Evolutionary conservation across 2,797 vertebrate genomes (phyloP), one percentile per base, ranked within the genome.

Genomic region (Eospalax fontanierii): DNA sequence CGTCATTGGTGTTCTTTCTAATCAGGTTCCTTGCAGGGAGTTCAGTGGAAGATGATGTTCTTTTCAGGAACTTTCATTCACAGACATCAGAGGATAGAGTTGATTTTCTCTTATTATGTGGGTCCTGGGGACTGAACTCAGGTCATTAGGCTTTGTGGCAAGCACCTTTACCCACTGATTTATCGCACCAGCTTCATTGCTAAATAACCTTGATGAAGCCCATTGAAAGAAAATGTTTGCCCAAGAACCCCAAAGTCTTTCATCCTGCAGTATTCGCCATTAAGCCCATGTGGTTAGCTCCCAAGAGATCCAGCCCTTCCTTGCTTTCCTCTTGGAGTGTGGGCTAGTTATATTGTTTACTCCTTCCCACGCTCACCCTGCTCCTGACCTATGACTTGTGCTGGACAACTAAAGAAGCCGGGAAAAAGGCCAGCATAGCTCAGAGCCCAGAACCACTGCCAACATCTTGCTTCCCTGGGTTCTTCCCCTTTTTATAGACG

Each of bases 251-350:
- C 18, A 26, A 22, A 78, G 0, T 79, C 87, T 92, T 71, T 74
- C 84, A 90, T 71, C 74, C 89, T 94, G 87, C 28, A 74, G 6
- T 22, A 12, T 92, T 92, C 86, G 6, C 26, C 40, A 59, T 76
- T 83, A 40, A 88, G 10, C 66, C 93, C 12, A 81, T 94, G 81
- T 30, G 18, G 10, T 75, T 89, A 92, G 33, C 28, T 24, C 30
- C 76, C 78, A 81, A 75, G 9, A 61, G 76, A 40, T 2, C n/a
- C 6, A 15, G 35, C 70, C 8, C 14, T 85, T 65, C 10, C 38
- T 43, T 73, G 40, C 30, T 94, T 91, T 84, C 74, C 38, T 89
- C 33, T 88, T 82, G n/a, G 30, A n/a, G 50, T 85, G 9, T 30
- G 91, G 22, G 10, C 79, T 91, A 21, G 9, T 83, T 91, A 54